Conservation (phyloP, 2,888 invertebrate species). For the Apamea crenata region DNA sequence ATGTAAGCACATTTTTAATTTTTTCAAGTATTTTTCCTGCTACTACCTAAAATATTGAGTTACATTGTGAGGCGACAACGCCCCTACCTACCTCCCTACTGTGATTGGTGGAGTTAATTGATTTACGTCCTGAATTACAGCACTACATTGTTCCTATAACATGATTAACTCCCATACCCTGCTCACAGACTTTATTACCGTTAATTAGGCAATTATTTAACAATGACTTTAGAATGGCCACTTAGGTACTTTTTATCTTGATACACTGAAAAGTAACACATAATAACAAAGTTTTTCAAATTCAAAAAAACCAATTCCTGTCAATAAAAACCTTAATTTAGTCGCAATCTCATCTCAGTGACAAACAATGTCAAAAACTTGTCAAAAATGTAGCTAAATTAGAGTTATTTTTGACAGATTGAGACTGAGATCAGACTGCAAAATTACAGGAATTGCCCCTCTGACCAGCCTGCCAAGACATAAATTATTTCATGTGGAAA, state of each 20-base stretch:
- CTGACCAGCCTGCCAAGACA: neutral
- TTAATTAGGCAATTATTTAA: slow-evolving; percentile 25
- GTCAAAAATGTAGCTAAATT: neutral
- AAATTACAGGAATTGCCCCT: neutral
- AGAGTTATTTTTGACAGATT: neutral
- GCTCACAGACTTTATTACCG: neutral
- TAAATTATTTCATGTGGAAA: neutral
- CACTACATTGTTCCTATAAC: slow-evolving; percentile 8
- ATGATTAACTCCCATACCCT: neutral
- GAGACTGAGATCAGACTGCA: no score
- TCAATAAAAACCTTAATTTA: neutral
- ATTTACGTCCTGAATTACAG: slow-evolving; percentile 46
- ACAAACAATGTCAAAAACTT: no score
- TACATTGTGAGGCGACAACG: neutral
- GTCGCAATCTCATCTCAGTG: no score
- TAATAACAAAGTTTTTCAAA: neutral
- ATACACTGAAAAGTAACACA: neutral
- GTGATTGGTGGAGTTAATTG: slow-evolving; percentile 33
- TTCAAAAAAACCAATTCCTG: neutral
- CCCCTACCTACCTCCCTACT: neutral
- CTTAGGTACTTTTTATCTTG: neutral
- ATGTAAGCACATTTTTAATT: neutral
- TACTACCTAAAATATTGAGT: neutral
- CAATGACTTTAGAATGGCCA: neutral
- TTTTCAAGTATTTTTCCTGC: neutral